phyloP scores from a whole-genome alignment of 2,797 vertebrate genomes.

The Diglossa cyanea region DNA sequence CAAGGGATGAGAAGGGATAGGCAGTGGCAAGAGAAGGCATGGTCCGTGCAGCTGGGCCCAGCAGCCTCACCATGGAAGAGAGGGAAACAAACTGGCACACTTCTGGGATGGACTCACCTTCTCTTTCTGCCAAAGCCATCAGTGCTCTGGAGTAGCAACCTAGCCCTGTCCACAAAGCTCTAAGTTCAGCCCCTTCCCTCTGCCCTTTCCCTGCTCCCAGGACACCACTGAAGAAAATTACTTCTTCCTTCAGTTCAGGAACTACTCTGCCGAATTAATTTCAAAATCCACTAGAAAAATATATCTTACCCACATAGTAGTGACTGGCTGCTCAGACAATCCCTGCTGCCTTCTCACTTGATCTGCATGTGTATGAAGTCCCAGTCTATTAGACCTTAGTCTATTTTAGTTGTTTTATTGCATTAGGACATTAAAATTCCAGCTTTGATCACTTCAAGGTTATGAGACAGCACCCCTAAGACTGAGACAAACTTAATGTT shows the following conservation, averaged over 20 bases:
- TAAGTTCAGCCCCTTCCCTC: background rate
- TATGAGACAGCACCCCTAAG: background rate
- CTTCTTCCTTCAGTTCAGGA: background rate
- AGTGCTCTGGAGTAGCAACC: background rate
- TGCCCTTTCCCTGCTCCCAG: background rate
- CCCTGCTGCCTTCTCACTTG: background rate
- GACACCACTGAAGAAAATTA: background rate
- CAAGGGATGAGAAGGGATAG: background rate
- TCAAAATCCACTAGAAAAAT: background rate
- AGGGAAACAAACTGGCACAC: background rate
- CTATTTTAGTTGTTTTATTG: background rate
- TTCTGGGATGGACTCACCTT: background rate
- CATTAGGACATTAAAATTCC: background rate
- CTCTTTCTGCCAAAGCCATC: fast-evolving
- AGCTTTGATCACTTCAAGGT: background rate
- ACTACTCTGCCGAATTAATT: background rate
- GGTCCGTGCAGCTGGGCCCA: fast-evolving
- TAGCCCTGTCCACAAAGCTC: too few relatives aligned
- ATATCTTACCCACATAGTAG: background rate
- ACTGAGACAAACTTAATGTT: background rate
- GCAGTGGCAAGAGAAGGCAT: background rate
- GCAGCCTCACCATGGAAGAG: background rate
- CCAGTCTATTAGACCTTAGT: background rate
- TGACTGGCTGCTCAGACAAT: background rate
- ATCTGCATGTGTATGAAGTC: background rate